A percentile compares a stretch with the other conserved stretches of the same genome.
Conservation (phyloP, 2,888 invertebrate species). For the Sclerodermus sp. region DNA sequence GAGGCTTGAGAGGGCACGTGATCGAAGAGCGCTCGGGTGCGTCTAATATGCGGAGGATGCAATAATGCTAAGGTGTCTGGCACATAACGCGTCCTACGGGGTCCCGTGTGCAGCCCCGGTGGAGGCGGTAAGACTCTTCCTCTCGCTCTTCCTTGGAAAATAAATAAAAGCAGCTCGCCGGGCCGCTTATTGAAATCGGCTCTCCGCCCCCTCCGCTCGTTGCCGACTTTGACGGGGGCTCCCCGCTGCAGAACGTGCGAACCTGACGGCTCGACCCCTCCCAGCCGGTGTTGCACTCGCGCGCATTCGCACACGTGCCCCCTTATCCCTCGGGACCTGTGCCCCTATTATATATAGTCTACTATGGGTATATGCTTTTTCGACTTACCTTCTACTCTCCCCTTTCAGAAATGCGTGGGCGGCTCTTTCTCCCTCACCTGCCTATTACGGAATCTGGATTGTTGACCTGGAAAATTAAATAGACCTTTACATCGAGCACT, state of each 20-base stretch:
- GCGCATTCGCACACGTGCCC: no score
- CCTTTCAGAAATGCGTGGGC: no score
- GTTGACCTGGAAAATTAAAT: no score
- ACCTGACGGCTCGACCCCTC: conserved; percentile 48
- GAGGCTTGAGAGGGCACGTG: background rate
- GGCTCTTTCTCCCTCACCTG: no score
- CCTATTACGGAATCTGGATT: no score
- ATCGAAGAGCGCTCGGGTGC: background rate
- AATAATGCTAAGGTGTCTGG: conserved; percentile 47
- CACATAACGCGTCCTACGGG: conserved; percentile 21
- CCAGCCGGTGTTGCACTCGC: conserved; percentile 31
- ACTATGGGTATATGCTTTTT: no score
- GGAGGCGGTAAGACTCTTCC: background rate
- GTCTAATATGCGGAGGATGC: conserved; percentile 32
- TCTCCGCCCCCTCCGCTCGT: conserved; percentile 40
- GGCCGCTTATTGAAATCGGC: conserved; percentile 48
- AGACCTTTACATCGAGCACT: no score
- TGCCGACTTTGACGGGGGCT: conserved; percentile 44
- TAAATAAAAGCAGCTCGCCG: conserved; percentile 24
- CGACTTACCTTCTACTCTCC: no score
- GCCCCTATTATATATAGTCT: no score
- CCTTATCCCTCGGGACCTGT: no score
- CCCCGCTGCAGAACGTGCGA: conserved; percentile 39
- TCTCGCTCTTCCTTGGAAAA: conserved; percentile 16
- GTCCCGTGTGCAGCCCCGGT: no score